Evolutionary conservation across 2,797 vertebrate genomes (phyloP).

Genomic region (Threskiornis aethiopicus): DNA sequence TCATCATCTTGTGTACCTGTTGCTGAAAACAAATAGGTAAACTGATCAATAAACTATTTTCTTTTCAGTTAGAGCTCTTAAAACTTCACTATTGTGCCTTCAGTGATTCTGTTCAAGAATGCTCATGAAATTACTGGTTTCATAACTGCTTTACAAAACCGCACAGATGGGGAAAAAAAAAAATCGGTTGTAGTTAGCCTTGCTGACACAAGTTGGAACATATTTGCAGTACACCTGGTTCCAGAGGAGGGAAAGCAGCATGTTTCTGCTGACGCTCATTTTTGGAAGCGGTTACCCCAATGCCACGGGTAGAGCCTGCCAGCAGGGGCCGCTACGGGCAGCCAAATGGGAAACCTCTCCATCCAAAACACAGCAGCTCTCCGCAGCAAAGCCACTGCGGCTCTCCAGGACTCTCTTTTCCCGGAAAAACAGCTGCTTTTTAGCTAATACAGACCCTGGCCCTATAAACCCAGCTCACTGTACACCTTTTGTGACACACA

Average conservation of each 20-base stretch:
- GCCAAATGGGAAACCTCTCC: not conserved
- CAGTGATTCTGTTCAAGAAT: not conserved
- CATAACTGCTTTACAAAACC: not conserved
- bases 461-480: not conserved
- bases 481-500: not conserved
- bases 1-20: conserved; percentile 68
- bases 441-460: not conserved
- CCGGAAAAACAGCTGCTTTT: not conserved
- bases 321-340: not conserved
- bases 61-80: not conserved
- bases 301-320: fast-evolving
- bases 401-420: not conserved
- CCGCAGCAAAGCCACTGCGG: not conserved
- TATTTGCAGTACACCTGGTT: not conserved
- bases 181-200: not conserved
- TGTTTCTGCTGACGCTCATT: not conserved
- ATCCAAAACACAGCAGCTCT: not conserved
- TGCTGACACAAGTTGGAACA: not conserved
- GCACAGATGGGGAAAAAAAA: no score
- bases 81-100: not conserved
- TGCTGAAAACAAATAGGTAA: not conserved
- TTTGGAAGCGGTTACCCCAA: not conserved
- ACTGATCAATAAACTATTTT: not conserved
- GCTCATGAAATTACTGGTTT: not conserved
- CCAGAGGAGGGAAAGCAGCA: not conserved